Base-by-base conservation (phyloP, 2,797 vertebrate genomes). In the Emydoidea blandingii region DNA sequence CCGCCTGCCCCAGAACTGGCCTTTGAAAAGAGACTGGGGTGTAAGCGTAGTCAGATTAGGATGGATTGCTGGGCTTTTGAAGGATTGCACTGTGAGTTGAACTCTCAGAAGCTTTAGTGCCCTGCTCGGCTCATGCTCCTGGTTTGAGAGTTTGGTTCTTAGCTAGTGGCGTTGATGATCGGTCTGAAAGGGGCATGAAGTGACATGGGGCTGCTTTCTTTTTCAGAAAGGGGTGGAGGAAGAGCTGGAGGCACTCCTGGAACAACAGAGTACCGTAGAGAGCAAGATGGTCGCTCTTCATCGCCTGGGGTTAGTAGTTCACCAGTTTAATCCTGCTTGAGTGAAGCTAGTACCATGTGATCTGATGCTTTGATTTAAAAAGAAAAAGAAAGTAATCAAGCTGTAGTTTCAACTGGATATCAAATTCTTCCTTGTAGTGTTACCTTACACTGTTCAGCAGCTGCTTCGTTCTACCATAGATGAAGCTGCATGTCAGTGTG, bases 231-330 rank as follows among this genome's bases (percentile, higher is more conserved):
- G 98, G 4, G 99, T 99, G 53, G 99, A 99, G 74, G 98, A 96
- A 93, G 98, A 99, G 97, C 97, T 99, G 93, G 99, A 99, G 93
- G 96, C 98, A 78, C 98, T 99, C 87, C 97, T 99, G 94, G 99
- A 99, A 12, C 99, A 99, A 92, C 99, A 99, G 90, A 98, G 98
- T 82, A 96, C 97, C 52, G 98, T 99, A 88, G 99, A 99, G 96
- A 99, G 98, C 91, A 99, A 99, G 98, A 99, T 99, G 99, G 95
- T 99, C 86, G 98, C 98, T 3, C 98, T 99, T 57, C 99, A 99
- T 92, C 99, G 99, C 93, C 99, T 99, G 98, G 99, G 99, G 99
- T 99, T 29, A 98, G 99, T 98, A 83, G 44, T 80, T 56, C 14
- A 19, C 9, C 7, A 0, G 0, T 8, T 41, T 6, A 31, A n/a